Evolutionary conservation across 2,113 vertebrate species (phyloP).

Genomic region (Rhabdomys dilectus): DNA sequence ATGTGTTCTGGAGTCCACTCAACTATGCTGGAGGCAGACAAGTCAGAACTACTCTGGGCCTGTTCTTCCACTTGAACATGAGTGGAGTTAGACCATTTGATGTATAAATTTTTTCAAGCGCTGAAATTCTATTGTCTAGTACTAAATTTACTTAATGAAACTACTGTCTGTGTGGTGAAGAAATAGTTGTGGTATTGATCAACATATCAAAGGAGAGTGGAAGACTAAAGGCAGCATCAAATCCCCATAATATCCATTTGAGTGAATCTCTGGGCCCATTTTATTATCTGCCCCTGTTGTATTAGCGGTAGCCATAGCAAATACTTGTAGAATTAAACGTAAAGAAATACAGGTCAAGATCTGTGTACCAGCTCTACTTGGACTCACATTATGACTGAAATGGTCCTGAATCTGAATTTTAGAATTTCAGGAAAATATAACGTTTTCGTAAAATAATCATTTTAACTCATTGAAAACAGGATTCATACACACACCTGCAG

Average conservation of each 20-base stretch:
- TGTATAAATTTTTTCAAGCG: not conserved
- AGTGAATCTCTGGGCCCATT: not conserved
- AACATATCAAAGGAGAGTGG: not conserved
- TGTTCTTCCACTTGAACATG: not conserved
- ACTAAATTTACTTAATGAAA: not conserved
- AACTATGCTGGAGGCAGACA: not conserved
- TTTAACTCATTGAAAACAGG: not conserved
- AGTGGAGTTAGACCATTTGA: not conserved
- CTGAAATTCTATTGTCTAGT: not conserved
- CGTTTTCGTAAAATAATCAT: not conserved
- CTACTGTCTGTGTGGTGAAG: not conserved
- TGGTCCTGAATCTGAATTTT: not conserved
- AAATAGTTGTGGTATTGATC: not conserved
- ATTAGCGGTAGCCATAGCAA: rapidly evolving
- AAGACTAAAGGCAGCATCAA: not conserved
- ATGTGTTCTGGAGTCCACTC: not conserved
- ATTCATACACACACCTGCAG: not conserved
- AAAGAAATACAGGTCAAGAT: not conserved
- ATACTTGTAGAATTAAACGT: rapidly evolving
- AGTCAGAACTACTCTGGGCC: not conserved
- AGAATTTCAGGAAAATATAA: not conserved
- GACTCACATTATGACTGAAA: not conserved
- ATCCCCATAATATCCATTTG: too few relatives aligned
- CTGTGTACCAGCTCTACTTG: not conserved
- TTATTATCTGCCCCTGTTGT: not conserved